A percentile compares a stretch with the other conserved stretches of the same genome.
These are phyloP conservation scores for Toxonevra muliebris DNA, from an alignment of 2,888 invertebrate species.

Conservation along the genomic window DNA sequence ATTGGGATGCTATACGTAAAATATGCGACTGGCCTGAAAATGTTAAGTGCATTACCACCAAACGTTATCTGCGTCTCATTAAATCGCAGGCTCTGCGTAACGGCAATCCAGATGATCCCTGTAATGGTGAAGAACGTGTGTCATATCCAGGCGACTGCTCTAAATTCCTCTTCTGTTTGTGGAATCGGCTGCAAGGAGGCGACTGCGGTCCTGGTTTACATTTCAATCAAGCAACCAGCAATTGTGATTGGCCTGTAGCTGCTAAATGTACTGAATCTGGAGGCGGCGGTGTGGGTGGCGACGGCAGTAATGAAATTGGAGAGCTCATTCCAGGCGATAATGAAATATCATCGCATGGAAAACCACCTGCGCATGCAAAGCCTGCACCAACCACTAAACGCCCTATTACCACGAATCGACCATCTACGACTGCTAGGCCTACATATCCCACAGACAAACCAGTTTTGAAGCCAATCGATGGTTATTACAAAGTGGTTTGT, in stretches of 20 bases:
- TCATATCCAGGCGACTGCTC: conserved; percentile 75
- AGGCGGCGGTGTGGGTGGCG: conserved; percentile 29
- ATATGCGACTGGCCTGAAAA: conserved; percentile 81
- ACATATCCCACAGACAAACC: conserved; percentile 58
- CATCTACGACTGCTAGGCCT: conserved; percentile 54
- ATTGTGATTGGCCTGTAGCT: conserved; percentile 78
- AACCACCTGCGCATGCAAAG: conserved; percentile 45
- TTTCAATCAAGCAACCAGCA: conserved; percentile 75
- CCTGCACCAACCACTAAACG: conserved; percentile 46
- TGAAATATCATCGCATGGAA: conserved; percentile 11
- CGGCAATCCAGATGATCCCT: conserved; percentile 66
- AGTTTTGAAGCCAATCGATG: conserved; percentile 68
- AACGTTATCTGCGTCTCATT: conserved; percentile 55
- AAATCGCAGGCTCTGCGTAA: conserved; percentile 43
- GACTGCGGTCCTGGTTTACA: conserved; percentile 78
- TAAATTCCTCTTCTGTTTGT: conserved; percentile 80
- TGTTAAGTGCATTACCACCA: conserved; percentile 69
- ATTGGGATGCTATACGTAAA: conserved; percentile 73
- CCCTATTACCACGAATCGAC: conserved; percentile 52
- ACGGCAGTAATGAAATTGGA: conserved; percentile 33
- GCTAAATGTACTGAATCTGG: conserved; percentile 68
- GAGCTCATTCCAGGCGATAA: conserved; percentile 34
- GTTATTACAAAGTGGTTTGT: conserved; percentile 83
- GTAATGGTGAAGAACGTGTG: conserved; percentile 74
- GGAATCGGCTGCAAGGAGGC: conserved; percentile 78